These are phyloP conservation scores for Caenorhabditis virilis DNA, from an alignment of 2,888 invertebrate species.

Conservation along the genomic window DNA sequence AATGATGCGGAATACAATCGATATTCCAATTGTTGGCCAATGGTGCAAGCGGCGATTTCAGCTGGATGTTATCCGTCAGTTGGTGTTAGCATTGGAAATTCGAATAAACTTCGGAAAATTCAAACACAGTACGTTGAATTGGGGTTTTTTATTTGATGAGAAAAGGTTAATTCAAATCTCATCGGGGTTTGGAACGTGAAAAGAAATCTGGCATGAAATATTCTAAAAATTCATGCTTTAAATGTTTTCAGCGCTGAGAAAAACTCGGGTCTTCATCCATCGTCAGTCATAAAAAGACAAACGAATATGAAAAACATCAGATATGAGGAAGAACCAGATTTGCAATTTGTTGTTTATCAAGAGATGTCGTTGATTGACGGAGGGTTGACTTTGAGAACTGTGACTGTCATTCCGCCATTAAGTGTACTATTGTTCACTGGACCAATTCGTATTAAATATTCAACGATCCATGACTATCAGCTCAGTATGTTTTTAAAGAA, in stretches of 20 bases:
- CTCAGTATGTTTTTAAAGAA: no score
- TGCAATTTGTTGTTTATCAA: conserved; percentile 63
- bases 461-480: conserved; percentile 42
- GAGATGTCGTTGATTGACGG: conserved; percentile 60
- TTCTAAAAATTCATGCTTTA: background rate
- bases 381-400: conserved; percentile 73
- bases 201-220: no score
- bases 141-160: conserved; percentile 51
- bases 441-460: conserved; percentile 70
- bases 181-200: no score
- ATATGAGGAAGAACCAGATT: conserved; percentile 36
- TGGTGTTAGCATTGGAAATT: conserved; percentile 74
- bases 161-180: background rate
- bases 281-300: conserved; percentile 58
- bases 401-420: conserved; percentile 82
- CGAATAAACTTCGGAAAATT: conserved; percentile 57
- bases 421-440: conserved; percentile 83
- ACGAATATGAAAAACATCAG: conserved; percentile 8
- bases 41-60: conserved; percentile 86
- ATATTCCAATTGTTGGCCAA: conserved; percentile 81
- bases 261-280: conserved; percentile 55
- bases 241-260: conserved; percentile 38
- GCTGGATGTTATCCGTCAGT: conserved; percentile 90
- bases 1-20: conserved; percentile 9
- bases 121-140: conserved; percentile 51